Conservation (phyloP, 1,140 invertebrate species). For the Copidosoma floridanum region DNA sequence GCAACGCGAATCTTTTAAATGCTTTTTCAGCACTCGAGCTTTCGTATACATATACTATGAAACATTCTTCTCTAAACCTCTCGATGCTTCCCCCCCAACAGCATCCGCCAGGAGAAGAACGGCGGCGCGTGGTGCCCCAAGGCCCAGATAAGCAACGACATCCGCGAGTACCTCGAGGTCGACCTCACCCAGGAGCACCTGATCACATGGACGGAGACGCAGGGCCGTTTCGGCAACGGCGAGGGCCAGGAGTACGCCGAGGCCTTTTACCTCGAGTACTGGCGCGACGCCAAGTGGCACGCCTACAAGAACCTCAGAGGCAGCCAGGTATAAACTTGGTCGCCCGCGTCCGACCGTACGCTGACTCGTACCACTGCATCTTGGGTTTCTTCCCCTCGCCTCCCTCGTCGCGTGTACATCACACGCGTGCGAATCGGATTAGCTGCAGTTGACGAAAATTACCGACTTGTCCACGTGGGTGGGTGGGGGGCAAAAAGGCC, state of each 20-base stretch:
- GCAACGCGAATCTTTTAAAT: too few relatives aligned
- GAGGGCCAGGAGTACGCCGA: conserved; percentile 87
- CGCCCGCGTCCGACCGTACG: conserved; percentile 33
- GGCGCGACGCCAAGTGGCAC: conserved; percentile 72
- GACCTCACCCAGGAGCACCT: conserved; percentile 75
- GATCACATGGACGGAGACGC: conserved; percentile 84
- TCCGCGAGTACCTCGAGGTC: conserved; percentile 84
- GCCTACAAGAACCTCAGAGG: conserved; percentile 76
- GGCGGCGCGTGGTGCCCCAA: conserved; percentile 94
- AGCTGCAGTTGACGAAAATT: too few relatives aligned
- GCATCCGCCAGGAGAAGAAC: conserved; percentile 70
- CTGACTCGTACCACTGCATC: neutral
- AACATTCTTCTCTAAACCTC: too few relatives aligned
- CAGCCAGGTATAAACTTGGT: conserved; percentile 73
- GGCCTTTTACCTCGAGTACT: conserved; percentile 83
- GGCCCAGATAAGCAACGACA: conserved; percentile 68
- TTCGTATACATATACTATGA: too few relatives aligned
- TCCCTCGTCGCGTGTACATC: too few relatives aligned
- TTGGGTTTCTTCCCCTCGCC: neutral
- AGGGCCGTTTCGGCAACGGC: conserved; percentile 92
- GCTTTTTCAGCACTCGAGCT: too few relatives aligned
- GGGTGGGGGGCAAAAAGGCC: too few relatives aligned
- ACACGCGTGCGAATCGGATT: too few relatives aligned
- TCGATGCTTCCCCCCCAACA: too few relatives aligned
- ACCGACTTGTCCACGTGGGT: too few relatives aligned